Percentiles rank a stretch among this genome's conserved stretches.
phyloP scores from a whole-genome alignment of 2,888 invertebrate species.

The Acheta domesticus region DNA sequence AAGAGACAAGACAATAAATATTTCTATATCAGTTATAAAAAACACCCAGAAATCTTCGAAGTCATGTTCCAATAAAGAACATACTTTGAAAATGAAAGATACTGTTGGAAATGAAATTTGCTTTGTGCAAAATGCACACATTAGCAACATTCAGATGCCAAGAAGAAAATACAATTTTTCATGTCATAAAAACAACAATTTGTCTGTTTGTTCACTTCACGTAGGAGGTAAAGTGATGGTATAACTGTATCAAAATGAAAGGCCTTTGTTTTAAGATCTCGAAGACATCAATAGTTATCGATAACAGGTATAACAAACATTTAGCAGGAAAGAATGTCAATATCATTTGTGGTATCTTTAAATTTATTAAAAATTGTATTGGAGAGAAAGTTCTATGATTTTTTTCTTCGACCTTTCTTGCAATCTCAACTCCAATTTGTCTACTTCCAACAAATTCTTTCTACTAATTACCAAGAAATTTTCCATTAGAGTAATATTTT shows the following conservation, averaged over 20 bases:
- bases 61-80: too few relatives aligned
- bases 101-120: background rate
- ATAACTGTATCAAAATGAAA: background rate
- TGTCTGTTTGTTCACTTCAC: background rate
- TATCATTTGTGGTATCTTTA: background rate
- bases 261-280: background rate
- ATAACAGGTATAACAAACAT: background rate
- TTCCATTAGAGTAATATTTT: too few relatives aligned
- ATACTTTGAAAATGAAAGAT: background rate
- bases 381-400: too few relatives aligned
- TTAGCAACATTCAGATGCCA: background rate
- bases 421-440: too few relatives aligned
- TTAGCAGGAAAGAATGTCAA: background rate
- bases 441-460: too few relatives aligned
- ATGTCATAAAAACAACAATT: background rate
- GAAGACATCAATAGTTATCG: background rate
- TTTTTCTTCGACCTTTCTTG: too few relatives aligned
- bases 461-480: too few relatives aligned
- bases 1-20: background rate
- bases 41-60: background rate
- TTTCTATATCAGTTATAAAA: background rate
- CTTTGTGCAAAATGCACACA: background rate
- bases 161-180: too few relatives aligned
- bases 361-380: background rate
- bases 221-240: background rate